phyloP scores from a whole-genome alignment of 2,113 vertebrate species.

The Rana temporaria region DNA sequence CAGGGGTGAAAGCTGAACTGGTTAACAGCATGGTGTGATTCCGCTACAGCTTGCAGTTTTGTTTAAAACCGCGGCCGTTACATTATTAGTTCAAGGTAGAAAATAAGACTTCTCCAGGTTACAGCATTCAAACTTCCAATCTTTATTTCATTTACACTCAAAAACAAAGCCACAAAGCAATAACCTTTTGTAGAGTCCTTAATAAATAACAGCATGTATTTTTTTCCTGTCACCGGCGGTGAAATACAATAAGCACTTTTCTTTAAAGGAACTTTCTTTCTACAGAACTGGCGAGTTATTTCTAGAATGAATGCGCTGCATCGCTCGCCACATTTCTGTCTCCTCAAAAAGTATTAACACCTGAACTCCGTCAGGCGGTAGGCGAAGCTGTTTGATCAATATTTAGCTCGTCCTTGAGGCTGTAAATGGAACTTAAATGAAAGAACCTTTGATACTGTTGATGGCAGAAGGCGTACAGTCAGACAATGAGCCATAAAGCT shows the following conservation, averaged over 20 bases:
- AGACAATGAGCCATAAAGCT: not conserved
- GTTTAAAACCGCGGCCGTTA: not conserved
- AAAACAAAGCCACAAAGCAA: conserved; percentile 3
- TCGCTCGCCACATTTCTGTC: conserved; percentile 15
- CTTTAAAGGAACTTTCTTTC: conserved; percentile 17
- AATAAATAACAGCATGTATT: conserved; percentile 23
- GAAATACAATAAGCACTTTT: conserved; percentile 33
- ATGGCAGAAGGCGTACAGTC: not conserved
- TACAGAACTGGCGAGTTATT: conserved; percentile 6
- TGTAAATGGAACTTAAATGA: conserved; percentile 34
- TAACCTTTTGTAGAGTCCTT: conserved; percentile 14
- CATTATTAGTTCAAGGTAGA: not conserved
- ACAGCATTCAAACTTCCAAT: not conserved
- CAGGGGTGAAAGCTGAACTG: no score
- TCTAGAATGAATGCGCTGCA: conserved; percentile 14
- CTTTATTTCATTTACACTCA: conserved; percentile 20
- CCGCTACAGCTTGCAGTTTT: not conserved
- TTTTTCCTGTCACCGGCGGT: conserved; percentile 21
- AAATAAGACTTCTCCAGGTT: not conserved
- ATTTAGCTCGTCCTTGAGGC: conserved; percentile 25
- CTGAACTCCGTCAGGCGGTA: not conserved
- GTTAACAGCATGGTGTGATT: not conserved
- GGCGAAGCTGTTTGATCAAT: conserved; percentile 20
- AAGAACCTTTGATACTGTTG: not conserved
- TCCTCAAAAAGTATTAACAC: conserved; percentile 19